Conservation (phyloP, 2,113 vertebrate genomes). For the Desmodus rotundus region DNA sequence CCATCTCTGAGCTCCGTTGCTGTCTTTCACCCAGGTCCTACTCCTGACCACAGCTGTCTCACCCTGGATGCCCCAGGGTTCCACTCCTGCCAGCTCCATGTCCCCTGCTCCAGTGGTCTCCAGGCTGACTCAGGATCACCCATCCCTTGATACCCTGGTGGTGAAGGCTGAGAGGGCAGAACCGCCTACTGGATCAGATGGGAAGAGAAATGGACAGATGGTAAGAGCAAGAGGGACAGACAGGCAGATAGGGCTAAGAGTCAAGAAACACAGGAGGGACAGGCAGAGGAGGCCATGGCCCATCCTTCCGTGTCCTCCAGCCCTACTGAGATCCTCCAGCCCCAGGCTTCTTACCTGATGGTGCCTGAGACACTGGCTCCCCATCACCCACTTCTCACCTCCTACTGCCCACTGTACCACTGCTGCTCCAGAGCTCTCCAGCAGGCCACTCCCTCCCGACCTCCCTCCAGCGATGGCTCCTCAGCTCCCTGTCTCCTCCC, state of each 20-base stretch:
- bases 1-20: background rate
- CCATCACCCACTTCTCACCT: background rate
- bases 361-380: background rate
- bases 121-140: background rate
- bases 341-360: slow-evolving; percentile 28
- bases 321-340: background rate
- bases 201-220: background rate
- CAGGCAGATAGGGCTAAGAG: background rate
- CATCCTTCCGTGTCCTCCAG: background rate
- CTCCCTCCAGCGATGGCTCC: slow-evolving; percentile 33
- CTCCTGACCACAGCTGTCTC: background rate
- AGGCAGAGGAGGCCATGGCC: background rate
- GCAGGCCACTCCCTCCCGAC: background rate
- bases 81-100: background rate
- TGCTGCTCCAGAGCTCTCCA: background rate
- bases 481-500: background rate
- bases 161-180: background rate
- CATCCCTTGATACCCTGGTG: background rate
- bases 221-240: background rate
- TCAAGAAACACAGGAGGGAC: background rate
- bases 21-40: background rate
- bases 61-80: background rate
- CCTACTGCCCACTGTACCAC: background rate
- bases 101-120: background rate
- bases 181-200: background rate